Evolutionary conservation across 30 jellyfish, hydroid and myxozoan genomes (phyloP).

Genomic region (Hydractinia echinata): DNA sequence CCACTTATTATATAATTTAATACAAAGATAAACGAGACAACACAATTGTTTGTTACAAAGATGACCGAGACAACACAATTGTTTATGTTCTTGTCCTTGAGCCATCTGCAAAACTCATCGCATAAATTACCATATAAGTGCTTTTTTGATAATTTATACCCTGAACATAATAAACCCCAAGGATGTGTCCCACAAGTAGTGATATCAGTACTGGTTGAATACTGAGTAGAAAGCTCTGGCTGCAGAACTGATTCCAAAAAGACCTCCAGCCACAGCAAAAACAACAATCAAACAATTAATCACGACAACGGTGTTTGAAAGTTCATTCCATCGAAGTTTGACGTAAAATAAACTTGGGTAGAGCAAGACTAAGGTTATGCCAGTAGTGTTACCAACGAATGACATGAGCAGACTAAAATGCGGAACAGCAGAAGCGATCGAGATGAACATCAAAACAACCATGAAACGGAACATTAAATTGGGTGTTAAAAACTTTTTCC

Average conservation of each 20-base stretch:
- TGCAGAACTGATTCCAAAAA: conserved; percentile 74
- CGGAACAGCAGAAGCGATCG: conserved; percentile 76
- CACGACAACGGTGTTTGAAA: conserved; percentile 60
- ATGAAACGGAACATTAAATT: conserved; percentile 67
- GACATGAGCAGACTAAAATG: conserved; percentile 95
- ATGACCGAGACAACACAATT: too few relatives aligned
- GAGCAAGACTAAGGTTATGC: conserved; percentile 66
- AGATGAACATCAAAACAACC: conserved; percentile 51
- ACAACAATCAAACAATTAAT: conserved; percentile 58
- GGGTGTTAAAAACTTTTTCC: conserved; percentile 57
- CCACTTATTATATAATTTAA: too few relatives aligned
- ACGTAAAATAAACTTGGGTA: conserved; percentile 78
- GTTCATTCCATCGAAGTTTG: conserved; percentile 68
- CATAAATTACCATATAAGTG: too few relatives aligned
- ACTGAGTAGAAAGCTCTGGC: conserved; percentile 86
- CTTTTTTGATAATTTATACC: too few relatives aligned
- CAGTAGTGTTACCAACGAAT: conserved; percentile 87
- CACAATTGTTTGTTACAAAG: too few relatives aligned
- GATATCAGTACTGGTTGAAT: conserved; percentile 30
- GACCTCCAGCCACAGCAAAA: conserved; percentile 74
- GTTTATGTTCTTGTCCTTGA: too few relatives aligned
- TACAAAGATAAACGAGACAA: too few relatives aligned
- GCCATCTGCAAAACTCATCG: too few relatives aligned
- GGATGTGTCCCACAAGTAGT: too few relatives aligned
- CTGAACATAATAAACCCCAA: too few relatives aligned